Conservation (phyloP, 2,113 vertebrate genomes). For the Eublepharis macularius region DNA sequence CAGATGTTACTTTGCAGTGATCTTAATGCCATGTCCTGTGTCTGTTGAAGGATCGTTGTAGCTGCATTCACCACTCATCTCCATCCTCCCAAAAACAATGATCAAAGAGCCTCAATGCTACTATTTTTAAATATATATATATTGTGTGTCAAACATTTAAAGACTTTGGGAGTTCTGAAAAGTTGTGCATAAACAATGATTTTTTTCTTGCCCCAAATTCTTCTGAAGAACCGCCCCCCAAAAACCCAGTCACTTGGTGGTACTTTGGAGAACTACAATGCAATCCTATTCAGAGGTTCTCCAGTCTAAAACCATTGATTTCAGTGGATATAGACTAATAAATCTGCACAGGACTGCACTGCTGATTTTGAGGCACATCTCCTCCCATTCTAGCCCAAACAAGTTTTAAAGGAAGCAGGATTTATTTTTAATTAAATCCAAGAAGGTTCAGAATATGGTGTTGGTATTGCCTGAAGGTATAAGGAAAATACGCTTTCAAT, state of each 20-base stretch:
- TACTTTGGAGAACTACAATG: too few relatives aligned
- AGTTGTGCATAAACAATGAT: not conserved
- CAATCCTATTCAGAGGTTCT: too few relatives aligned
- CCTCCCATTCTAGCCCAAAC: rapidly evolving
- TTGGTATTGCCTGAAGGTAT: not conserved
- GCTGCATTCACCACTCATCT: not conserved
- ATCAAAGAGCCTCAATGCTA: not conserved
- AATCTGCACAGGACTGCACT: too few relatives aligned
- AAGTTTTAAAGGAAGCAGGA: not conserved
- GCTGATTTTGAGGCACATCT: not conserved
- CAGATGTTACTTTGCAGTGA: not conserved
- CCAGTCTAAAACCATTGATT: too few relatives aligned
- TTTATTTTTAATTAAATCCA: slow-evolving; percentile 10
- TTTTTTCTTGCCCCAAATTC: not conserved
- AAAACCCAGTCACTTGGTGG: not conserved
- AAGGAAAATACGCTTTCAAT: not conserved
- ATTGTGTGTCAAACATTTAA: not conserved
- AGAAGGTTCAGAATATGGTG: not conserved
- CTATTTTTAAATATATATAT: too few relatives aligned
- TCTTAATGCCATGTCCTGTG: not conserved
- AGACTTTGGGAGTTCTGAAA: not conserved
- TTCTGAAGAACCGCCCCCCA: not conserved
- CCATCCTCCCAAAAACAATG: not conserved
- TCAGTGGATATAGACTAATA: too few relatives aligned
- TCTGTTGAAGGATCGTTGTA: not conserved